phyloP scores from a whole-genome alignment of 2,113 vertebrate genomes.

The Mustelus asterias region DNA sequence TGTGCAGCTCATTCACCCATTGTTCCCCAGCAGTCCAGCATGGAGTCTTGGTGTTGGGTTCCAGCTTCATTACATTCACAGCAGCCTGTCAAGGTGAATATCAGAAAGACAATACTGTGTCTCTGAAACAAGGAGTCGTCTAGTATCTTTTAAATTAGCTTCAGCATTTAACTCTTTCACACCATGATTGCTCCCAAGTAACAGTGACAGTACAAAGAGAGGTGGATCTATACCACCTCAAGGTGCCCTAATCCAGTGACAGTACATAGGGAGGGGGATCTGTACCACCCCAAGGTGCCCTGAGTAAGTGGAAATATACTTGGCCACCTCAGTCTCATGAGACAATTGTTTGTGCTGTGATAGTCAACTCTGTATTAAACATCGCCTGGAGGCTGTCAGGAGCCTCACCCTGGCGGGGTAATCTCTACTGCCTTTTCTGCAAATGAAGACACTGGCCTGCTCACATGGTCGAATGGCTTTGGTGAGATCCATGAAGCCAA shows the following conservation, averaged over 20 bases:
- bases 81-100: neutral
- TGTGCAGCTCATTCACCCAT: neutral
- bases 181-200: neutral
- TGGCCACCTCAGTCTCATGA: neutral
- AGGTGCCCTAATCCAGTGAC: neutral
- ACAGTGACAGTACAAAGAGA: neutral
- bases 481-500: too few relatives aligned
- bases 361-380: too few relatives aligned
- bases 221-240: neutral
- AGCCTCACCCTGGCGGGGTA: neutral
- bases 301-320: neutral
- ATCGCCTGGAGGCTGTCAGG: neutral
- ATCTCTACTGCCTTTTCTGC: neutral
- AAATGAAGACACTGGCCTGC: too few relatives aligned
- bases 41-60: neutral
- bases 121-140: neutral
- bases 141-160: neutral
- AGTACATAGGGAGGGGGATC: neutral
- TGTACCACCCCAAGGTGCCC: neutral
- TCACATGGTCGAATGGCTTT: too few relatives aligned
- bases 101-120: slow-evolving; percentile 12
- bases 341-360: neutral
- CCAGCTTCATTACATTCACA: slow-evolving; percentile 22
- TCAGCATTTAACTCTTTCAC: neutral
- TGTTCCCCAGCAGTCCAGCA: slow-evolving; percentile 4